These are phyloP conservation scores for Pelecanoides urinatrix DNA, from an alignment of 2,113 vertebrate genomes.

Conservation along the genomic window DNA sequence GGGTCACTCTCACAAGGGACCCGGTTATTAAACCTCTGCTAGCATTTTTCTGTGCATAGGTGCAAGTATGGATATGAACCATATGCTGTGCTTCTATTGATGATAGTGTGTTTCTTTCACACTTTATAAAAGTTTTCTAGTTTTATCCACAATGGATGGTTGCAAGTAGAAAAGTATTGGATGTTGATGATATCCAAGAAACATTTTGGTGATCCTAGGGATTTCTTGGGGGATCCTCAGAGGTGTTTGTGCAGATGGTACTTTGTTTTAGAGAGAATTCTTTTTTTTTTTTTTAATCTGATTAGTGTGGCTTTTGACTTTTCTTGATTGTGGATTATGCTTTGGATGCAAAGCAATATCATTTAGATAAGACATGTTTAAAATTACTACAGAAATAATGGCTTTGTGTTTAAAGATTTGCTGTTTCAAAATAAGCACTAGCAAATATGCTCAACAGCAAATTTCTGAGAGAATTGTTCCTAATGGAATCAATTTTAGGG, in stretches of 20 bases:
- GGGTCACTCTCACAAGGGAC: neutral
- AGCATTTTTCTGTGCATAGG: neutral
- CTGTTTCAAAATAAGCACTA: neutral
- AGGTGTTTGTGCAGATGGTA: neutral
- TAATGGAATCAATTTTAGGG: neutral
- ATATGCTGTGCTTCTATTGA: neutral
- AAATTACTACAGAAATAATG: neutral
- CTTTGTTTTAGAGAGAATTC: neutral
- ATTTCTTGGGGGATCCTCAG: neutral
- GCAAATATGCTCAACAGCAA: neutral
- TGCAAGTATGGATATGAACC: neutral
- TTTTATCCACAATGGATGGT: neutral
- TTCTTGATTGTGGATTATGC: neutral
- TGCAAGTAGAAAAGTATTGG: neutral
- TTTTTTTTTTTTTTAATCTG: neutral
- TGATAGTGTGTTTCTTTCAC: neutral
- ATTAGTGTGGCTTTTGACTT: neutral
- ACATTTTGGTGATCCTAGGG: neutral
- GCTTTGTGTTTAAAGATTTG: neutral
- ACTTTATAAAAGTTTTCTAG: neutral
- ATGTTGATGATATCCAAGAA: neutral
- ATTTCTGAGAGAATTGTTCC: neutral
- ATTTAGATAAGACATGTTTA: neutral
- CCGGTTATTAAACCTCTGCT: neutral
- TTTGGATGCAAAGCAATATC: neutral